These are phyloP conservation scores for Allobates femoralis DNA, from an alignment of 2,797 vertebrate genomes.

Conservation along the genomic window DNA sequence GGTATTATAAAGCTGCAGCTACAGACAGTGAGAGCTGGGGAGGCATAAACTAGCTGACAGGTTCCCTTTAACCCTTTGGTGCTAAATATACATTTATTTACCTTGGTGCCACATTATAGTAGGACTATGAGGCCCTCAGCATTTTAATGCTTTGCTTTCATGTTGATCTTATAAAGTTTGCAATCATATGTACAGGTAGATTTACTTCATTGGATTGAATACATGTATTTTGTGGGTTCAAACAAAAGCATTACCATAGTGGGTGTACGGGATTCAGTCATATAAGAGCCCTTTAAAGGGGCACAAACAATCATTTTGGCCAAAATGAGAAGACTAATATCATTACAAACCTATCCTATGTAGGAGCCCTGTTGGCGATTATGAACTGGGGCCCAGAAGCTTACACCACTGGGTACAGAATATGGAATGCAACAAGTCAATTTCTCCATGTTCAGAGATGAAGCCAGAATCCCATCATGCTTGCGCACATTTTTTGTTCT, in stretches of 20 bases:
- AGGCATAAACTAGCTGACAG: too few relatives aligned
- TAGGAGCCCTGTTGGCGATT: too few relatives aligned
- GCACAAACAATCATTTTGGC: too few relatives aligned
- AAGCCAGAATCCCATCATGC: background rate
- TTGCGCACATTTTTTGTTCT: background rate
- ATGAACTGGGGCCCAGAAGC: too few relatives aligned
- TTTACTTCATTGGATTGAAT: background rate
- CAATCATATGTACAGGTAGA: background rate
- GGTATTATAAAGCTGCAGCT: too few relatives aligned
- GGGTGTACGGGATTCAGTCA: too few relatives aligned
- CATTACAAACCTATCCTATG: too few relatives aligned
- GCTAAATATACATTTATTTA: background rate
- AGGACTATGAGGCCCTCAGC: background rate
- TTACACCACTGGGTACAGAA: too few relatives aligned
- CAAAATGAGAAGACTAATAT: too few relatives aligned
- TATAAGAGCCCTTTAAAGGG: too few relatives aligned
- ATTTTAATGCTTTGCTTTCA: background rate
- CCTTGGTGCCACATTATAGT: background rate
- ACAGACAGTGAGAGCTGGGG: too few relatives aligned
- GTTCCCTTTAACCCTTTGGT: constrained; percentile 18
- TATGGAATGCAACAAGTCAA: background rate
- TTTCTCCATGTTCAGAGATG: background rate
- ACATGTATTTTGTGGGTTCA: background rate
- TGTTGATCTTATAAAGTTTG: background rate
- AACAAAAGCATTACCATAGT: background rate